Conservation (phyloP, 2,113 vertebrate genomes). For the Scortum barcoo region DNA sequence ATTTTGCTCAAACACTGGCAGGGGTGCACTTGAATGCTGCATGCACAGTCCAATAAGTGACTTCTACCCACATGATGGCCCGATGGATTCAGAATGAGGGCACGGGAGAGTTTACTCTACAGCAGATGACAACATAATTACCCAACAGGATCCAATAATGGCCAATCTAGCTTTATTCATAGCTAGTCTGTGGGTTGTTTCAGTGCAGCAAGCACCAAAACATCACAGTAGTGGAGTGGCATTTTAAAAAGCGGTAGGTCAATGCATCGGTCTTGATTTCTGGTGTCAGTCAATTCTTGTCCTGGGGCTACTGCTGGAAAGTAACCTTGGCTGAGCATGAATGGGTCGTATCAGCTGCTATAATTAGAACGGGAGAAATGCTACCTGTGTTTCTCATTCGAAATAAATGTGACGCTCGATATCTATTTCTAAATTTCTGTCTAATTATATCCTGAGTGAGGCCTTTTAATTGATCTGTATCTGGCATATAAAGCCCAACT, state of each 20-base stretch:
- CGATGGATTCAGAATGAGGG: slow-evolving; percentile 40
- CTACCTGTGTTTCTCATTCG: slow-evolving; percentile 16
- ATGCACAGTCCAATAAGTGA: slow-evolving; percentile 59
- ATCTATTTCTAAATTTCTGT: background rate
- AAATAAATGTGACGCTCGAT: background rate
- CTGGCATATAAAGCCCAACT: background rate
- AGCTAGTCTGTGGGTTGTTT: slow-evolving; percentile 48
- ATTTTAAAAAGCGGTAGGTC: slow-evolving; percentile 58
- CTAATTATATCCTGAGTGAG: background rate
- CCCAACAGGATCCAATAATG: slow-evolving; percentile 55
- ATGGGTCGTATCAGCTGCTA: slow-evolving; percentile 27
- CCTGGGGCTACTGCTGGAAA: slow-evolving; percentile 30
- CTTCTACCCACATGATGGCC: slow-evolving; percentile 50
- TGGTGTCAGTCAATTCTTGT: slow-evolving; percentile 48
- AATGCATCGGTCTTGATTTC: slow-evolving; percentile 56
- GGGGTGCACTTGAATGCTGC: slow-evolving; percentile 45
- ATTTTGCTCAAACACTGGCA: slow-evolving; percentile 59
- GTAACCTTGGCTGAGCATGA: slow-evolving; percentile 21
- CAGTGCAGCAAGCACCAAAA: slow-evolving; percentile 33
- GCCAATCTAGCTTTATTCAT: slow-evolving; percentile 57
- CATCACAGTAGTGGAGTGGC: slow-evolving; percentile 37
- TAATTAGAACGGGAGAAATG: slow-evolving; percentile 42
- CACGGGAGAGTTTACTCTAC: slow-evolving; percentile 43
- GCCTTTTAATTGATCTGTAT: slow-evolving; percentile 17
- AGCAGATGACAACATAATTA: slow-evolving; percentile 62